Conservation (phyloP, 2,797 vertebrate species). For the Rhabdophis nuchalis region DNA sequence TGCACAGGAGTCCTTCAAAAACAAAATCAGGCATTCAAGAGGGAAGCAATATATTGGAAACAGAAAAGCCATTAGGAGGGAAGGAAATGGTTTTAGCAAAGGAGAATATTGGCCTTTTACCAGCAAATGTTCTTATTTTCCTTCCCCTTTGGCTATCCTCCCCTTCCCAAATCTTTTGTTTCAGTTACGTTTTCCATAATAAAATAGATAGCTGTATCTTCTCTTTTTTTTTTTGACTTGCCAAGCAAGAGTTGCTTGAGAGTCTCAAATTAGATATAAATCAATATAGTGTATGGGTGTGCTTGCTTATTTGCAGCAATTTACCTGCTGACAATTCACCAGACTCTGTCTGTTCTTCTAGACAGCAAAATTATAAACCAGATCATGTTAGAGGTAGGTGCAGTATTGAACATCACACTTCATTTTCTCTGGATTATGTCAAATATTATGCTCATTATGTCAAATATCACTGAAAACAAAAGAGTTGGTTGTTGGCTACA, state of each 20-base stretch:
- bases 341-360: neutral
- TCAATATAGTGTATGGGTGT: neutral
- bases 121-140: neutral
- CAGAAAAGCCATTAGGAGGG: slow-evolving; percentile 11
- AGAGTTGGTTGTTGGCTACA: neutral
- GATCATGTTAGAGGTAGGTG: neutral
- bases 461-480: neutral
- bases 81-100: neutral
- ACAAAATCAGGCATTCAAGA: slow-evolving; percentile 34
- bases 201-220: neutral
- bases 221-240: neutral
- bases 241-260: neutral
- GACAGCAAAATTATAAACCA: neutral
- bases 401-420: neutral
- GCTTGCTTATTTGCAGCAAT: neutral
- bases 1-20: slow-evolving; percentile 40
- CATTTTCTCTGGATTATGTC: neutral
- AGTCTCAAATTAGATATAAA: neutral
- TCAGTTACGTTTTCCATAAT: neutral
- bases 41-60: slow-evolving; percentile 17
- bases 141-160: neutral
- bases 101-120: neutral
- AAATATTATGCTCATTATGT: neutral
- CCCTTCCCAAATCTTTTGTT: neutral
- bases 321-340: neutral